Evolutionary conservation across 2,888 invertebrate genomes (phyloP), one percentile per base, ranked within the genome.

Genomic region (Acanthopleura granulata): DNA sequence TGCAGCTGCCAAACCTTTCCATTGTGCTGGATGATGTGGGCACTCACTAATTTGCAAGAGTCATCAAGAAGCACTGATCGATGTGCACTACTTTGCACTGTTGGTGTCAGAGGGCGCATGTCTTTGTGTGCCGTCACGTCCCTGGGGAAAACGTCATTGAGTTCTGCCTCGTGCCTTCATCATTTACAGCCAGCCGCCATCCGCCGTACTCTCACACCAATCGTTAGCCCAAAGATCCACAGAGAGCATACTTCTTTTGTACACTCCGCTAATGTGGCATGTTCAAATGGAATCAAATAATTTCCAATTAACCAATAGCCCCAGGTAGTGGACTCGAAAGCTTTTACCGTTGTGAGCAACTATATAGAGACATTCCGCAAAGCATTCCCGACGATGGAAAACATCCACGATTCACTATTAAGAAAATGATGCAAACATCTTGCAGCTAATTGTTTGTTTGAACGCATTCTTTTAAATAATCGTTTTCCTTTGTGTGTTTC

Each of bases 51-150:
- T 57, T 57, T 57, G 57, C 18, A 57, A 57, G 18, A 57, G 57
- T 57, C 57, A 57, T 57, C 57, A 57, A 57, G 57, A 57, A 57
- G 22, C 57, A 22, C 57, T 57, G 57, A 57, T 57, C 57, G 22
- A 57, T 57, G 22, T 22, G 57, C 18, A 57, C 57, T 57, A 57
- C 57, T 57, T 57, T 57, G 57, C 57, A 22, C 57, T 22, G 22
- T 57, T 22, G 57, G 57, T 57, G 57, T 57, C 57, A 57, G 22
- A 57, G 57, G 57, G n/a, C n/a, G 6, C 22, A 22, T 18, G 22
- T 18, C 57, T 57, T 57, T 57, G 57, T 57, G 57, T 18, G 18
- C 57, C 22, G 57, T 57, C 57, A 57, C 57, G 57, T 57, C 57
- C 22, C 57, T 18, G 18, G 22, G 57, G 57, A 57, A 57, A n/a